A percentile compares a stretch with the other conserved stretches of the same genome.
phyloP scores from a whole-genome alignment of 2,113 vertebrate species.

The Catharus minimus region DNA sequence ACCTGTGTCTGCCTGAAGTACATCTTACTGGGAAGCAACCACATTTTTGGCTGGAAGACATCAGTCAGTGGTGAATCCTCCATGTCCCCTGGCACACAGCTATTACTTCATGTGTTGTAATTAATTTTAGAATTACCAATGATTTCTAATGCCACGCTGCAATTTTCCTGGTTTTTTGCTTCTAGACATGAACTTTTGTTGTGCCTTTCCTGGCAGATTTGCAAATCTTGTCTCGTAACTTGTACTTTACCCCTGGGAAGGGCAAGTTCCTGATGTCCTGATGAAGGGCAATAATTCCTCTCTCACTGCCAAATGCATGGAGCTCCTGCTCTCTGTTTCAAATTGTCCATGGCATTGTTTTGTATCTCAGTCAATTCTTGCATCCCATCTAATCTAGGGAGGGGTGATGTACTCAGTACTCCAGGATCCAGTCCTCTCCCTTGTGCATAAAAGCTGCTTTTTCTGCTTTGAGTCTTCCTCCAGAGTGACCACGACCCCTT shows the following conservation, averaged over 20 bases:
- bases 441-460: not conserved
- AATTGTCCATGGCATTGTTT: not conserved
- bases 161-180: not conserved
- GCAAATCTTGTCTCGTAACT: accelerated
- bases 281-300: not conserved
- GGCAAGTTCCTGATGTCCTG: not conserved
- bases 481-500: accelerated
- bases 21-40: not conserved
- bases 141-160: not conserved
- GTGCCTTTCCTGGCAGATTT: not conserved
- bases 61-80: slow-evolving; percentile 19
- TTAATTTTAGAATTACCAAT: slow-evolving; percentile 16
- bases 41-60: slow-evolving; percentile 17
- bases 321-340: not conserved
- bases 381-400: not conserved
- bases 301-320: not conserved
- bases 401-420: accelerated
- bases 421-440: not conserved
- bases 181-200: not conserved
- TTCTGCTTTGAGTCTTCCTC: not conserved
- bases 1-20: not conserved
- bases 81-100: not conserved
- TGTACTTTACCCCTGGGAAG: not conserved
- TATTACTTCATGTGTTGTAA: slow-evolving; percentile 1
- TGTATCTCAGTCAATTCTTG: not conserved